These are phyloP conservation scores for Azemiops feae DNA, from an alignment of 2,113 vertebrate genomes.

Conservation along the genomic window DNA sequence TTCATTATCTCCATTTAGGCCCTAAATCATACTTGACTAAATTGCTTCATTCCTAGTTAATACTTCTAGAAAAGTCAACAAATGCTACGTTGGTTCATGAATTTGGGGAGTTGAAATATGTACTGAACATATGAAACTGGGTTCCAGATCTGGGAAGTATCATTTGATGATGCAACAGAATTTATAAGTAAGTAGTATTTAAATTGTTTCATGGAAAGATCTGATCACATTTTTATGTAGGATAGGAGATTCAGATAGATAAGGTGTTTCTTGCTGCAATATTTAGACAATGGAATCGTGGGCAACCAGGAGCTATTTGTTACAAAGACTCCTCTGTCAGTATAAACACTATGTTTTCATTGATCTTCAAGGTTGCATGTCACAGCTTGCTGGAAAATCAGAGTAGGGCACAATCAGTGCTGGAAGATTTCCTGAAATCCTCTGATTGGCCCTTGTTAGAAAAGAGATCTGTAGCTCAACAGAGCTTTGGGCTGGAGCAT, in stretches of 20 bases:
- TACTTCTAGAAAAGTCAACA: background rate
- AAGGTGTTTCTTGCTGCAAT: background rate
- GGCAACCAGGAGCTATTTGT: too few species aligned
- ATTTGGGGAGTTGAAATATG: background rate
- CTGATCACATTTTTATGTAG: background rate
- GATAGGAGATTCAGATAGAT: background rate
- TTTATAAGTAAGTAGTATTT: background rate
- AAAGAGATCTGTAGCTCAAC: background rate
- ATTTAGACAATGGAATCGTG: background rate
- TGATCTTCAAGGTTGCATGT: background rate
- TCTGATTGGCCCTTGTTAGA: background rate
- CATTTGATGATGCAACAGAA: background rate
- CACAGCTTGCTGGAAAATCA: background rate
- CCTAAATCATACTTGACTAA: background rate
- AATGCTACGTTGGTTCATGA: background rate
- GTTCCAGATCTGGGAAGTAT: background rate
- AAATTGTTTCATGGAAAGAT: background rate
- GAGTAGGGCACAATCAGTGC: background rate
- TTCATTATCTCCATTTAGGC: background rate
- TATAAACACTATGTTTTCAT: background rate
- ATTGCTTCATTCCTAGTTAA: background rate
- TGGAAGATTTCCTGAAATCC: background rate
- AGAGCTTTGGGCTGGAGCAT: background rate
- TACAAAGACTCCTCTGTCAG: background rate
- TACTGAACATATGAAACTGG: background rate